Evolutionary conservation across 2,113 vertebrate species (phyloP), one percentile per base, ranked within the genome.

Genomic region (Thinocorus orbignyianus): DNA sequence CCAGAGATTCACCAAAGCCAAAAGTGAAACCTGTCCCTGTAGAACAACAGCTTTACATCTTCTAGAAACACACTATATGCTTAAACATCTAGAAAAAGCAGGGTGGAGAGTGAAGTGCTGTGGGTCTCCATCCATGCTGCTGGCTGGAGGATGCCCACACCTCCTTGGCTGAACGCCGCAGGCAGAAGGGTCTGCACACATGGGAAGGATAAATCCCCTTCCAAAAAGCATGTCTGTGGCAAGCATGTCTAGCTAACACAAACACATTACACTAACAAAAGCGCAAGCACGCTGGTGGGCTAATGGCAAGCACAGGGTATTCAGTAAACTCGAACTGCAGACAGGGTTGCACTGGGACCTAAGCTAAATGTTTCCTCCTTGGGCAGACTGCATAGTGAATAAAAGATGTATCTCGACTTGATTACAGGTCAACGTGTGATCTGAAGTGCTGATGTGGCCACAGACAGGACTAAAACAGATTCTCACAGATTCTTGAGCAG

Each of bases 201-300:
- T 2, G 13, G 85, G 48, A 26, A 76, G 46, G 44, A 17, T 73
- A 61, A 73, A 28, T 19, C 11, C 54, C 49, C 25, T 42, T 46
- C 42, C 54, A 46, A 33, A 74, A 68, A 31, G 7, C 19, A 18
- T 35, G 18, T 8, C 49, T 49, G 66, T 41, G 26, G 46, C 64
- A 81, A 86, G 58, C 11, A 48, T 33, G 7, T 31, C 52, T 10
- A 22, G 52, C 35, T 73, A 88, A 62, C 1, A 0, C 22, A 87
- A 61, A 28, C 33, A 49, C 7, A 1, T 39, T 16, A 60, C 7
- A 28, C 24, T 37, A 51, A 48, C 7, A 22, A 62, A 81, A 91
- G n/a, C 1, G 1, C 19, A 61, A 64, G 10, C 19, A 48, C 1
- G 1, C 39, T 35, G 54, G 35, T 9, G n/a, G 41, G 65, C 8